A percentile compares a stretch with the other conserved stretches of the same genome.
Evolutionary conservation across 2,797 vertebrate species (phyloP).

Genomic region (Lophura swinhoii): DNA sequence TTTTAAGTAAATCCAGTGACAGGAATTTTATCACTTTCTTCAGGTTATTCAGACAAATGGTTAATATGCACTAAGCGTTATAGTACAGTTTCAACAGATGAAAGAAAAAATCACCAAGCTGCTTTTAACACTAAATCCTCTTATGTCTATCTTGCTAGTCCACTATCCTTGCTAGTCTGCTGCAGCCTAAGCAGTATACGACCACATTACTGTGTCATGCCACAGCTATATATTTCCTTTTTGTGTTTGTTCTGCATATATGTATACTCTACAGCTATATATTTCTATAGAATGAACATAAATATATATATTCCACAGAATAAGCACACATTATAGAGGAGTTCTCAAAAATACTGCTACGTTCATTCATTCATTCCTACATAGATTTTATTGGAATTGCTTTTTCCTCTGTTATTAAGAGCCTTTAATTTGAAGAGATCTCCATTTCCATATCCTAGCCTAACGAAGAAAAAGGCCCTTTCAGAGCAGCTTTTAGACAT

Average conservation of each 20-base stretch:
- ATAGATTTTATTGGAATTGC: not conserved
- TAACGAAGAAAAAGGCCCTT: not conserved
- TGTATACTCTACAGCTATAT: not conserved
- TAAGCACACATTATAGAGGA: not conserved
- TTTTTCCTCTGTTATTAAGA: not conserved
- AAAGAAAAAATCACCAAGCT: not conserved
- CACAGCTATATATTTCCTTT: not conserved
- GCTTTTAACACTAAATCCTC: not conserved
- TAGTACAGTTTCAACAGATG: not conserved
- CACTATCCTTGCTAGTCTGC: not conserved
- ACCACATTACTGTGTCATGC: not conserved
- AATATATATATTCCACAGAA: not conserved
- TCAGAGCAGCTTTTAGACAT: not conserved
- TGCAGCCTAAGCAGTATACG: not conserved
- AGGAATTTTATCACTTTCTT: not conserved
- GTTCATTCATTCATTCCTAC: not conserved
- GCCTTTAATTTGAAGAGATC: not conserved
- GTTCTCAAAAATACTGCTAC: not conserved
- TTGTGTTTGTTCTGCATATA: not conserved
- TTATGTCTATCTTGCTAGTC: not conserved
- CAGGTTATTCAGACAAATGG: not conserved
- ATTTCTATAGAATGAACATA: not conserved
- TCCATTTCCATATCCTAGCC: not conserved
- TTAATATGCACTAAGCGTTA: not conserved
- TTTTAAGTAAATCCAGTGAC: not conserved